phyloP scores from a whole-genome alignment of 2,113 vertebrate species.

The Alosa alosa region DNA sequence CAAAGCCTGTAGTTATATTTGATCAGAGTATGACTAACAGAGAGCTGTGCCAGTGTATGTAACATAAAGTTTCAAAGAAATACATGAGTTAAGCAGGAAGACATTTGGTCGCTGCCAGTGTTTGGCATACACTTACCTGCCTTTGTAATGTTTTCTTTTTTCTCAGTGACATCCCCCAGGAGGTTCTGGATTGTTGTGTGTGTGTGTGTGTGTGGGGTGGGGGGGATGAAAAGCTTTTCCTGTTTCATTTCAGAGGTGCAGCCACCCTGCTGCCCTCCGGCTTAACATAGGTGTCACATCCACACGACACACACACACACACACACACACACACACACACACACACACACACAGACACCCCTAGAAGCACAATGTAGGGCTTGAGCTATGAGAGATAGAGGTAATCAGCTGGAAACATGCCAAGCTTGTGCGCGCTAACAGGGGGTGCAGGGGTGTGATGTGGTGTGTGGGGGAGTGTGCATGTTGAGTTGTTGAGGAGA shows the following conservation, averaged over 20 bases:
- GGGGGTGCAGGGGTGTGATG: not conserved
- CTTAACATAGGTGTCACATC: constrained; percentile 24
- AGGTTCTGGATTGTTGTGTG: not conserved
- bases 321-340: constrained; percentile 26
- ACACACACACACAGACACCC: constrained; percentile 24
- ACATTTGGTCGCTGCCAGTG: not conserved
- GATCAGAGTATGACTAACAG: not conserved
- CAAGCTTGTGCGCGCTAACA: not conserved
- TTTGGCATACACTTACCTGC: not conserved
- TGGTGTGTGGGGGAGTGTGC: not conserved
- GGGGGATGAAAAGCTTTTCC: not conserved
- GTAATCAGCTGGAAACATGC: constrained; percentile 37
- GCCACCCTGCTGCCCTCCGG: not conserved
- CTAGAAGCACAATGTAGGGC: not conserved
- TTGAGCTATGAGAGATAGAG: constrained; percentile 24
- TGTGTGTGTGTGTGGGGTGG: not conserved
- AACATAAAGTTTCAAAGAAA: not conserved
- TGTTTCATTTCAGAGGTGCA: constrained; percentile 7
- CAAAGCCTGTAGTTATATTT: not conserved
- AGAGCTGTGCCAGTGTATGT: not conserved
- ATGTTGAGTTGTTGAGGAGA: not conserved
- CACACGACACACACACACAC: constrained; percentile 21
- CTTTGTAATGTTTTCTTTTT: not conserved
- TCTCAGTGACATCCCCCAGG: not conserved
- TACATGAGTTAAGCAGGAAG: not conserved